Evolutionary conservation across 2,888 invertebrate genomes (phyloP).

Genomic region (Mamestra brassicae): DNA sequence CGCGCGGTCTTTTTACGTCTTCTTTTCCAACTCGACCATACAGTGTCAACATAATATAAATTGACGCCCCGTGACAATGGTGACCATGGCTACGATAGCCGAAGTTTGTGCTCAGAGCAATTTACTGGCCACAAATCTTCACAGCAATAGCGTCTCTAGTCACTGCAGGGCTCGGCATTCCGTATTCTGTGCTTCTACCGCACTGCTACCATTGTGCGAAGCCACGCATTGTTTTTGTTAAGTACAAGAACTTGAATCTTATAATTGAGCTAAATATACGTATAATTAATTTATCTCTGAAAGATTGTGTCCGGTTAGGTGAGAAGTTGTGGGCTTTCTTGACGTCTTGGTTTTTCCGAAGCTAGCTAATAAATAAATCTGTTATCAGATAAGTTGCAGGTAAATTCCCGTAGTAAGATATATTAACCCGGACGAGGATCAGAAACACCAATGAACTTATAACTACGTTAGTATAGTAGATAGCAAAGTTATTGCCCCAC

Average conservation of each 20-base stretch:
- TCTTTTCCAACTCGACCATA: background rate
- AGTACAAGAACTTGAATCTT: constrained; percentile 43
- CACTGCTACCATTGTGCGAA: constrained; percentile 64
- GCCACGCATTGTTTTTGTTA: constrained; percentile 67
- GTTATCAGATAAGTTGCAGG: background rate
- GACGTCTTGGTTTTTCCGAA: constrained; percentile 37
- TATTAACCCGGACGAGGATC: background rate
- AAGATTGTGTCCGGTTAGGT: constrained; percentile 51
- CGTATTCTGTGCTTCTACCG: constrained; percentile 32
- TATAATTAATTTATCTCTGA: constrained; percentile 27
- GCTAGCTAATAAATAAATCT: background rate
- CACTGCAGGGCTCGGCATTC: background rate
- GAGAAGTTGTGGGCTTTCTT: constrained; percentile 32
- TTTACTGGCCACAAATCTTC: too few relatives aligned
- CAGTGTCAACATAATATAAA: too few relatives aligned
- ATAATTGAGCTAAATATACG: constrained; percentile 49
- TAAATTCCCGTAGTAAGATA: background rate
- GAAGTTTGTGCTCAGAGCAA: too few relatives aligned
- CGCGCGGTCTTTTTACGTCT: background rate
- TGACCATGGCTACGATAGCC: too few relatives aligned
- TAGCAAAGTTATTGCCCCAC: background rate
- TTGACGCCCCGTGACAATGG: too few relatives aligned
- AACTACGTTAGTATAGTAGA: background rate
- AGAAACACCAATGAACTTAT: background rate
- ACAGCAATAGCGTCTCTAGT: too few relatives aligned